Evolutionary conservation across 2,888 invertebrate species (phyloP), one percentile per base, ranked within the genome.

Genomic region (Protophormia terraenovae): DNA sequence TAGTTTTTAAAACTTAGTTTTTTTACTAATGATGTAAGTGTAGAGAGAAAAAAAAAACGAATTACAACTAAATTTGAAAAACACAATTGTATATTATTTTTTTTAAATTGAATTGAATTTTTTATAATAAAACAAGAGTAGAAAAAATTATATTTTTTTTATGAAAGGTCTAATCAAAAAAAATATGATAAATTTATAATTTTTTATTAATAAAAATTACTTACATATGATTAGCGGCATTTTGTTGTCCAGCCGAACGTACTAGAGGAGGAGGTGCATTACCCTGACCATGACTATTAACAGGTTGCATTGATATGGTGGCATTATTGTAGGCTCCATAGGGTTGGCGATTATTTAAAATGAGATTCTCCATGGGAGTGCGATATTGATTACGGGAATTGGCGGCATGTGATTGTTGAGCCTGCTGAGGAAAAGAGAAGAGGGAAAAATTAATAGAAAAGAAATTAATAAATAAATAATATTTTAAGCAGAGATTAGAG

Each of bases 221-320:
- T 92, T 90, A 92, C 92, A 92, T 90, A 86, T 92, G 92, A 89
- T 89, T 90, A 81, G 90, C 38, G 22, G 50, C 85, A 86, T 89
- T 90, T 86, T 92, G 92, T 41, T 94, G 94, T 88, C 93, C 93
- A 58, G 94, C 93, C 4, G 91, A 91, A 90, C 94, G 93, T 89
- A 94, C 94, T 83, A 94, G 93, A 64, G 94, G 94, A 80, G 94
- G 95, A 86, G 94, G 94, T 84, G 94, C 93, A 92, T 94, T 94
- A n/a, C 89, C 90, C 47, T 92, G 91, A 0, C 89, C 87, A 83
- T 91, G 91, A 81, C 84, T 91, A 75, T 90, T 91, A 16, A 92
- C 92, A 55, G 92, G 91, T 78, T 92, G 91, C 92, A 92, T 92
- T 41, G 92, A 91, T 83, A 92, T 91, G 53, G 88, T 88, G 78